Evolutionary conservation across 2,888 invertebrate genomes (phyloP), one percentile per base, ranked within the genome.

Genomic region (Aelia acuminata): DNA sequence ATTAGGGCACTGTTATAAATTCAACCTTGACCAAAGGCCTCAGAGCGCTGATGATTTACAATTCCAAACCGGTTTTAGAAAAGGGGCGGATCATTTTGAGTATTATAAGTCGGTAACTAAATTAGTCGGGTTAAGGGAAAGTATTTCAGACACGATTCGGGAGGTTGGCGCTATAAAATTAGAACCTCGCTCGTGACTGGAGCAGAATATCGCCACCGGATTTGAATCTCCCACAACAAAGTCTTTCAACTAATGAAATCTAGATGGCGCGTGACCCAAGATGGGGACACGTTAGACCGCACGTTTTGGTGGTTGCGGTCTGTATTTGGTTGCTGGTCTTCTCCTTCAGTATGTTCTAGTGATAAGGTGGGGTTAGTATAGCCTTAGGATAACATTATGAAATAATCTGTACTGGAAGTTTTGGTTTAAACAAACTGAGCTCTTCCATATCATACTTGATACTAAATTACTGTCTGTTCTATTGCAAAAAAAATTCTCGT

Each of bases 151-250:
- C 63, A 70, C 63, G 63, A 70, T 70, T 70, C 63, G 18, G 35
- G 63, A 70, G 63, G 63, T 35, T 35, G 31, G 26, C 20, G 7
- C 4, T 70, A n/a, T 80, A 80, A 80, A 43, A 80, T 80, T 80
- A 80, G 39, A 47, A 80, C 22, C 80, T 80, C 8, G 80, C 22
- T 80, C 80, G 80, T 80, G 80, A 80, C 80, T 80, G 43, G 43
- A 43, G 43, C 80, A n/a, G 39, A 80, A 80, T 80, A 80, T 39
- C 39, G n/a, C 43, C 11, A 3, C 39, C 80, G 80, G 80, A 80
- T 80, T 80, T 80, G 80, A 47, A 80, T 43, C 80, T n/a, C 63
- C 63, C 18, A 70, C 63, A 70, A 70, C 63, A 70, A 70, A 70
- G 63, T 70, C 63, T 70, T n/a, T 70, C 26, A 70, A 8, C 63